These are phyloP conservation scores for Aselliscus stoliczkanus DNA, from an alignment of 2,797 vertebrate species.

Conservation along the genomic window DNA sequence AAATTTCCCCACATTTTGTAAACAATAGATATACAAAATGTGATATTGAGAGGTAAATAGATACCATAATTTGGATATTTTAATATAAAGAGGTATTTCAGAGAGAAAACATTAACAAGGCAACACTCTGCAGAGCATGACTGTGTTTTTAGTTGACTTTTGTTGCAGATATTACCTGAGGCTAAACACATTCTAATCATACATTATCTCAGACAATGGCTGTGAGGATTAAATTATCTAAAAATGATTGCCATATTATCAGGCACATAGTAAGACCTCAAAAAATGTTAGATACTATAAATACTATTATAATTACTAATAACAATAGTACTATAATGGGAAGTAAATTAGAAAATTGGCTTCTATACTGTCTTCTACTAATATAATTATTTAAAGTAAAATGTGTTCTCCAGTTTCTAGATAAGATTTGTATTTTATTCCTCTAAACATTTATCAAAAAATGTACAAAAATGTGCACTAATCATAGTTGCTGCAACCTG, in stretches of 20 bases:
- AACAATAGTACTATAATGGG: neutral
- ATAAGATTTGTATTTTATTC: neutral
- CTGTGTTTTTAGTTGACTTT: neutral
- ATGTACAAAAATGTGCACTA: neutral
- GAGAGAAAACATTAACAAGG: neutral
- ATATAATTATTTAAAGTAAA: conserved; percentile 5
- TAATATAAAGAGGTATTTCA: neutral
- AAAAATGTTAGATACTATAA: conserved; percentile 11
- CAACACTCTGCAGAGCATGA: neutral
- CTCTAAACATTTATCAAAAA: conserved; percentile 10
- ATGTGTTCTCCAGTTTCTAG: conserved; percentile 19
- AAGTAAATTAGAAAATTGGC: conserved; percentile 13
- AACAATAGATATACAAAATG: neutral
- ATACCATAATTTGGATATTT: neutral
- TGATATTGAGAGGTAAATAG: neutral
- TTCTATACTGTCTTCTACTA: neutral
- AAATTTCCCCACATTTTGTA: neutral
- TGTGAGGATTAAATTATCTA: neutral
- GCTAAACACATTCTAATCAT: neutral
- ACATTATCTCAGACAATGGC: neutral
- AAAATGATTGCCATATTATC: neutral
- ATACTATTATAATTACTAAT: neutral
- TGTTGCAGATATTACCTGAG: neutral
- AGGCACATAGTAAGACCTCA: neutral
- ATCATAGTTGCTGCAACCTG: neutral